Conservation (phyloP, 1,140 invertebrate genomes). For the Asobara japonica region DNA sequence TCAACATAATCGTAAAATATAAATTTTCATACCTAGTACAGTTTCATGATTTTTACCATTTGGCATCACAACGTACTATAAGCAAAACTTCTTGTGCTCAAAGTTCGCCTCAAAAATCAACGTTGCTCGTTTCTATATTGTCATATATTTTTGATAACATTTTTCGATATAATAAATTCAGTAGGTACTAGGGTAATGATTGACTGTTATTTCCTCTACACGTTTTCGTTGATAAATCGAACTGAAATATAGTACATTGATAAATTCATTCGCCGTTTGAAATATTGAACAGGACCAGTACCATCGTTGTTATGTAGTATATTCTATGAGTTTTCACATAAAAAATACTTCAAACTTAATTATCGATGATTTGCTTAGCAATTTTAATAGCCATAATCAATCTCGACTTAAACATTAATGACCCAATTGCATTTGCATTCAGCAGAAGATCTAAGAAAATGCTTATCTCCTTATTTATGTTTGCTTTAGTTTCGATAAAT, state of each 20-base stretch:
- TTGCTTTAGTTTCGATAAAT: neutral
- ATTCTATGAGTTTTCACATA: neutral
- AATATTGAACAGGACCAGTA: slow-evolving; percentile 25
- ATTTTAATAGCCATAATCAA: neutral
- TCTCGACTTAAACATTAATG: neutral
- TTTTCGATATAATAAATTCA: slow-evolving; percentile 11
- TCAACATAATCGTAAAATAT: too few species aligned
- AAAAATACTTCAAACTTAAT: slow-evolving; percentile 33
- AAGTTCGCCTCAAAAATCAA: slow-evolving; percentile 18
- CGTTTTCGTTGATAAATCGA: neutral
- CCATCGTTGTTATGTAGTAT: slow-evolving; percentile 8
- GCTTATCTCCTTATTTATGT: neutral
- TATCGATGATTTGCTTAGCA: neutral
- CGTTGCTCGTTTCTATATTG: neutral
- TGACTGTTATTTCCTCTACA: neutral
- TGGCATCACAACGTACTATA: too few species aligned
- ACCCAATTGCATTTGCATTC: neutral
- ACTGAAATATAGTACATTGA: slow-evolving; percentile 19
- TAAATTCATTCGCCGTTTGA: slow-evolving; percentile 21
- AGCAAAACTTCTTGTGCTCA: too few species aligned
- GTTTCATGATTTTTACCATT: too few species aligned
- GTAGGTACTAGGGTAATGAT: neutral
- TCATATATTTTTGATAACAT: neutral
- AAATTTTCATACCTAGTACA: too few species aligned
- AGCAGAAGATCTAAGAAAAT: neutral